Base-by-base conservation (phyloP, 2,797 vertebrate genomes). In the Liparis tanakae region DNA sequence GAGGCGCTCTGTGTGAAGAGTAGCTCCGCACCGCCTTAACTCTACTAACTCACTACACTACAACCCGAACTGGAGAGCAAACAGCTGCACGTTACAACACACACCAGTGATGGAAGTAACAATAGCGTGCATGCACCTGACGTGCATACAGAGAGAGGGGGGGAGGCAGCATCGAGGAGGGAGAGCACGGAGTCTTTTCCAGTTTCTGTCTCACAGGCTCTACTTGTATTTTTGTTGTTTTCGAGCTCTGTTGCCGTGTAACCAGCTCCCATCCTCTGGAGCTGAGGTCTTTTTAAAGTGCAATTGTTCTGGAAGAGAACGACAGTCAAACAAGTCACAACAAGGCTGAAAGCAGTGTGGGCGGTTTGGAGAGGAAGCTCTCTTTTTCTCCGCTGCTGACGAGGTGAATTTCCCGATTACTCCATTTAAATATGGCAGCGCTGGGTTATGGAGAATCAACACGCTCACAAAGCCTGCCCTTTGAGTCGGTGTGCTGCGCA, bases 271-370 rank as follows among this genome's bases (percentile, higher is more conserved):
- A 64, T 82, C 80, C 86, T 87, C 71, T 67, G 67, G 80, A 90
- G 85, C 74, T 54, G 82, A 78, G 69, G 63, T 67, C 58, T 79
- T 79, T 87, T 87, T 85, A 85, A 86, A 84, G 84, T 70, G 82
- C 83, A 84, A 89, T 85, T 91, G 90, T 91, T 91, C 82, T 83
- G 79, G 88, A 89, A 89, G 78, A 82, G 83, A 84, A 88, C 70
- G 78, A 90, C 89, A 89, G 86, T 85, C 87, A 90, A 93, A 92
- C 90, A 93, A 93, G 92, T 92, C 89, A 84, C 88, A 92, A 92
- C 92, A 91, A 82, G 86, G 90, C 84, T 86, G 85, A 86, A 84
- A 88, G 89, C 85, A 25, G 87, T 78, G 86, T 90, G 89, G 91
- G 92, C 85, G 90, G 83, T 86, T 84, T 70, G 70, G 83, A 87